phyloP scores from a whole-genome alignment of 2,797 vertebrate genomes.

The Notoglanidium macrostoma region DNA sequence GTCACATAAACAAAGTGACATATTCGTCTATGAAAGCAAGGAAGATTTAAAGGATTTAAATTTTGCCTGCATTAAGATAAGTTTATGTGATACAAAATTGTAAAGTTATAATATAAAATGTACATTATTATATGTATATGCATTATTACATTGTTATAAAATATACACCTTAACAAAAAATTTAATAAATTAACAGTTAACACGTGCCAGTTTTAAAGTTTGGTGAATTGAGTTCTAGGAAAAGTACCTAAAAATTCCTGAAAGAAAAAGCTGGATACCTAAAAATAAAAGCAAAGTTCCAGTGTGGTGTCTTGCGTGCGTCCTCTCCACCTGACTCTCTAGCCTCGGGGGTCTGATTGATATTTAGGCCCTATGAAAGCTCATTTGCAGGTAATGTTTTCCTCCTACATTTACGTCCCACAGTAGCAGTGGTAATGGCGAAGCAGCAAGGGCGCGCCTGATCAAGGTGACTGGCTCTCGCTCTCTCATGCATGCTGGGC shows the following conservation, averaged over 20 bases:
- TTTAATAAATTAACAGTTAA: background rate
- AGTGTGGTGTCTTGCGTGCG: conserved; percentile 35
- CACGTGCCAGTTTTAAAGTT: background rate
- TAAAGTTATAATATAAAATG: background rate
- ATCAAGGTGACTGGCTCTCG: conserved; percentile 81
- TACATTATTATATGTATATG: too few species aligned
- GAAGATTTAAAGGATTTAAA: background rate
- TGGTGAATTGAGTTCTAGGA: background rate
- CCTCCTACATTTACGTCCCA: conserved; percentile 76
- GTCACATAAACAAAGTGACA: background rate
- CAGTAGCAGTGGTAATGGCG: conserved; percentile 76
- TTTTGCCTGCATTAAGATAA: background rate
- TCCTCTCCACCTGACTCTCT: conserved; percentile 44
- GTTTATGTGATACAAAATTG: background rate
- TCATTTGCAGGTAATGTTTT: conserved; percentile 77
- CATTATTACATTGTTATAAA: background rate
- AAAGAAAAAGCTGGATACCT: background rate
- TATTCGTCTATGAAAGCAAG: background rate
- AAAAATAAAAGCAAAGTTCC: background rate
- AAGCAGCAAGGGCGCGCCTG: conserved; percentile 78
- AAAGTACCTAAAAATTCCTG: background rate
- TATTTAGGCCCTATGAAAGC: conserved; percentile 68
- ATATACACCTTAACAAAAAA: background rate
- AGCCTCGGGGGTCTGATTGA: conserved; percentile 61
- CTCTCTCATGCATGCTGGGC: conserved; percentile 76